Conservation (phyloP, 2,888 invertebrate genomes). For the Acrobasis repandana region DNA sequence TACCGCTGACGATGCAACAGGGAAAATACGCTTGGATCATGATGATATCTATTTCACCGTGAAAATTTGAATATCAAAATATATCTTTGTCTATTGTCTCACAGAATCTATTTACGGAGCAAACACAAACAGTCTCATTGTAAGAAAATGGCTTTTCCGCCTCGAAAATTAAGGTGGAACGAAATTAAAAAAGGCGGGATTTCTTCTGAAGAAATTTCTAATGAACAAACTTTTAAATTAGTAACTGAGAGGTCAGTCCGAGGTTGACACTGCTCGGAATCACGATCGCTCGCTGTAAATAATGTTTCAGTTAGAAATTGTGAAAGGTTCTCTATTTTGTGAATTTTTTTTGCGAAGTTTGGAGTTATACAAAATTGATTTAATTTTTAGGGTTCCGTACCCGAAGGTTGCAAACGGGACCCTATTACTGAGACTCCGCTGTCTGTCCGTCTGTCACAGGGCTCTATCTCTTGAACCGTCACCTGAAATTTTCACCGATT, state of each 20-base stretch:
- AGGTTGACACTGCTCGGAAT: constrained; percentile 25
- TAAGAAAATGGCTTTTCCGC: constrained; percentile 27
- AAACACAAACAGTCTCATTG: constrained; percentile 23
- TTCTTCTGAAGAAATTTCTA: constrained; percentile 40
- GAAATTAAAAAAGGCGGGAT: constrained; percentile 36
- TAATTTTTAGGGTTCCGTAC: no score
- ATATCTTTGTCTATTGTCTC: neutral
- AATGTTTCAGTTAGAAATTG: constrained; percentile 15
- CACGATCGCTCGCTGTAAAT: constrained; percentile 17
- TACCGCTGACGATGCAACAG: no score
- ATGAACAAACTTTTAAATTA: constrained; percentile 57
- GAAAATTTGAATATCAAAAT: neutral
- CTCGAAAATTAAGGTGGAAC: constrained; percentile 36
- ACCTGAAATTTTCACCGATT: no score
- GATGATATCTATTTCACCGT: neutral
- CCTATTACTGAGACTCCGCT: no score
- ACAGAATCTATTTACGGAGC: constrained; percentile 5
- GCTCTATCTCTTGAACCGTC: no score
- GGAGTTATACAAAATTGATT: neutral
- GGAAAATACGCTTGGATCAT: no score
- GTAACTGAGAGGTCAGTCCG: constrained; percentile 38
- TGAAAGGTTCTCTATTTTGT: neutral
- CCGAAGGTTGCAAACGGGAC: no score
- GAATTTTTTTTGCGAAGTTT: neutral
- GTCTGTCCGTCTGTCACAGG: no score